phyloP scores from a whole-genome alignment of 2,113 vertebrate genomes.

The Chaetodon auriga region DNA sequence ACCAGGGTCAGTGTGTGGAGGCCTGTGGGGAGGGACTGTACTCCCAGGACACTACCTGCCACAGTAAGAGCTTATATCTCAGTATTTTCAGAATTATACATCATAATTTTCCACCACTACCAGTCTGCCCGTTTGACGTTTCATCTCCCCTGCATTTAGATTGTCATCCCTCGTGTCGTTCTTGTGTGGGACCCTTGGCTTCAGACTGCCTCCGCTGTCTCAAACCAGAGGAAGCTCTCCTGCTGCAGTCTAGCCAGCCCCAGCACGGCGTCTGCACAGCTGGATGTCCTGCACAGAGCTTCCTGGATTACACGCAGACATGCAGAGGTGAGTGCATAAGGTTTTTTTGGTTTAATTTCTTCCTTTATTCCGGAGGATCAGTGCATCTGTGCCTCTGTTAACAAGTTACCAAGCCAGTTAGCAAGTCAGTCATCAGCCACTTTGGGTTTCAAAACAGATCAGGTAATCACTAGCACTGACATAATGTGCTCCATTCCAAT shows the following conservation, averaged over 20 bases:
- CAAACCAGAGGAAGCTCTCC: slow-evolving; percentile 83
- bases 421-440: too few species aligned
- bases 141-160: slow-evolving; percentile 72
- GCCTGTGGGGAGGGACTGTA: slow-evolving; percentile 91
- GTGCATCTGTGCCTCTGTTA: neutral
- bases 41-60: slow-evolving; percentile 84
- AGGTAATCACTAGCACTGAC: neutral
- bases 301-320: slow-evolving; percentile 78
- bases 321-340: slow-evolving; percentile 85
- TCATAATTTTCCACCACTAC: neutral
- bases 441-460: neutral
- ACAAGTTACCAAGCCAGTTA: neutral
- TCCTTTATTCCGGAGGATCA: neutral
- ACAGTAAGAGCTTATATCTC: slow-evolving; percentile 80
- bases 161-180: slow-evolving; percentile 89
- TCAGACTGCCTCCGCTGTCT: slow-evolving; percentile 86
- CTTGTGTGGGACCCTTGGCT: slow-evolving; percentile 86
- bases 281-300: slow-evolving; percentile 83
- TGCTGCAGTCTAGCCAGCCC: slow-evolving; percentile 58
- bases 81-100: neutral
- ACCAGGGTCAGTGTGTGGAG: slow-evolving; percentile 87
- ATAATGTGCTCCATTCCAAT: neutral
- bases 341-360: neutral
- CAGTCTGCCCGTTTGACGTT: neutral
- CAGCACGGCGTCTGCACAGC: slow-evolving; percentile 84